These are phyloP conservation scores for Nothocercus julius DNA, from an alignment of 2,113 vertebrate species.

Conservation along the genomic window DNA sequence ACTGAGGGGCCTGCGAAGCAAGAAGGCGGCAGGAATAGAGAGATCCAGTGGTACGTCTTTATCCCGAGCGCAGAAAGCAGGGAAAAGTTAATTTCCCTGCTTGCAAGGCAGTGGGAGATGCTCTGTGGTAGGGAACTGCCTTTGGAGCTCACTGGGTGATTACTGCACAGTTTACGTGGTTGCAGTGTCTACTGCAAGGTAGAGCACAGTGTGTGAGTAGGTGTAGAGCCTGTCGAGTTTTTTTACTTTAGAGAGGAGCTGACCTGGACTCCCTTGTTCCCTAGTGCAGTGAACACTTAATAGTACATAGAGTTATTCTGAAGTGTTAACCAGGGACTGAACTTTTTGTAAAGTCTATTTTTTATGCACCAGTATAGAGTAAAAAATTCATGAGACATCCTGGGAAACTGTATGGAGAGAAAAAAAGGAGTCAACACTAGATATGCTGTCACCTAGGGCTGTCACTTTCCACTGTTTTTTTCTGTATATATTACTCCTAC, in stretches of 20 bases:
- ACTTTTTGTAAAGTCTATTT: constrained; percentile 59
- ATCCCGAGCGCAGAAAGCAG: constrained; percentile 92
- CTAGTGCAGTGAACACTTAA: constrained; percentile 12
- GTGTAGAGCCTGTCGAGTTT: background rate
- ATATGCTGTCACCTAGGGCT: constrained; percentile 52
- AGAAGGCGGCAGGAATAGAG: constrained; percentile 71
- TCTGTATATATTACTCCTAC: constrained; percentile 68
- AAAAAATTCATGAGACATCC: constrained; percentile 62
- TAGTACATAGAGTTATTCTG: background rate
- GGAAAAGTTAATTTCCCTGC: constrained; percentile 90
- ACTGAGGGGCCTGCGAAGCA: constrained; percentile 14
- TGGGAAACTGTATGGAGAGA: constrained; percentile 76
- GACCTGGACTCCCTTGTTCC: background rate
- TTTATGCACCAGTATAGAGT: constrained; percentile 66
- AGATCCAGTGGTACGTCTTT: constrained; percentile 96
- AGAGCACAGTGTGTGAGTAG: constrained; percentile 52
- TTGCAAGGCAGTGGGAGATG: constrained; percentile 95
- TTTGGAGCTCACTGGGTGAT: constrained; percentile 90
- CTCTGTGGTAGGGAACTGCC: constrained; percentile 94
- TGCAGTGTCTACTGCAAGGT: background rate
- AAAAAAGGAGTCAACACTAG: constrained; percentile 74
- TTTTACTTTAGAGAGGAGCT: background rate
- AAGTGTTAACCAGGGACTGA: constrained; percentile 31
- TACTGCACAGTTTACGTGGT: background rate
- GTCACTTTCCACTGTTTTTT: constrained; percentile 61